Percentiles rank a stretch among this genome's conserved stretches.
These are phyloP conservation scores for Rhinoderma darwinii DNA, from an alignment of 2,113 vertebrate genomes.

Conservation along the genomic window DNA sequence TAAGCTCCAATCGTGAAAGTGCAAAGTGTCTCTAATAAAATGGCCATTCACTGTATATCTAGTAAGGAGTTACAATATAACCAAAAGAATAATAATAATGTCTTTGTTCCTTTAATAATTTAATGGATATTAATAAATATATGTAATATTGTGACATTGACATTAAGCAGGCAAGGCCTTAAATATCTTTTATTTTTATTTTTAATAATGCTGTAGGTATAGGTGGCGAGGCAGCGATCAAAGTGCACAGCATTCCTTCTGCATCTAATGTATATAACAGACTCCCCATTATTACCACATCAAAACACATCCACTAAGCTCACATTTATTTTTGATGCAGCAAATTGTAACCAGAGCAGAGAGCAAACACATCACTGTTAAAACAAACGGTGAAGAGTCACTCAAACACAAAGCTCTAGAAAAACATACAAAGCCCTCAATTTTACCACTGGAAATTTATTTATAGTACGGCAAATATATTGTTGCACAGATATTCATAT, in stretches of 20 bases:
- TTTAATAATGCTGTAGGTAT: conserved; percentile 30
- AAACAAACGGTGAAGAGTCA: conserved; percentile 47
- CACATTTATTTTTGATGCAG: conserved; percentile 54
- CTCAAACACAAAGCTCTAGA: conserved; percentile 52
- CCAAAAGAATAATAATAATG: not conserved
- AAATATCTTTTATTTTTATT: not conserved
- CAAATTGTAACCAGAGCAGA: conserved; percentile 53
- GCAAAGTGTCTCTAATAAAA: too few species aligned
- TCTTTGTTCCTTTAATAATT: not conserved
- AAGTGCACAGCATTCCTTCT: conserved; percentile 23
- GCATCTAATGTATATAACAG: conserved; percentile 53
- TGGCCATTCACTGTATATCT: too few species aligned
- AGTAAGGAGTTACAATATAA: not conserved
- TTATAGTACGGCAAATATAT: conserved; percentile 57
- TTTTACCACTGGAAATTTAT: conserved; percentile 50
- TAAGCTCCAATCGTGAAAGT: too few species aligned
- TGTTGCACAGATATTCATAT: conserved; percentile 51
- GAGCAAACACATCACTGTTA: conserved; percentile 50
- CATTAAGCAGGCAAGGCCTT: conserved; percentile 12
- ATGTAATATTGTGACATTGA: not conserved
- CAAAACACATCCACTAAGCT: conserved; percentile 44
- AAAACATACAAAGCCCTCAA: conserved; percentile 53
- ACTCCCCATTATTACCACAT: conserved; percentile 54
- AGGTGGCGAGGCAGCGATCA: conserved; percentile 18
- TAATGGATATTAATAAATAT: not conserved